Conservation (phyloP, 1,140 invertebrate species). For the Eueides isabella region DNA sequence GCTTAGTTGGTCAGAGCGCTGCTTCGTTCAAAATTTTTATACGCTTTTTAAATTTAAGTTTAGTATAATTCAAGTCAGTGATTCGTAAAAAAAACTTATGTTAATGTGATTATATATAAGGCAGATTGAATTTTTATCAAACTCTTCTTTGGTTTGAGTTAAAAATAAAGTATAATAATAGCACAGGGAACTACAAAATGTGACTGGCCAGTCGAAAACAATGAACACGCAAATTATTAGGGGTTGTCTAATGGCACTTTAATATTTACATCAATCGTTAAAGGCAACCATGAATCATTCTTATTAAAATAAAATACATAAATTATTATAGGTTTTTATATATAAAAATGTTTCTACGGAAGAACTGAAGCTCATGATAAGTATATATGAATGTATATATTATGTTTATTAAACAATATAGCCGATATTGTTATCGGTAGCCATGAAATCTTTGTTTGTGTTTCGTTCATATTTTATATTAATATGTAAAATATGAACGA, state of each 20-base stretch:
- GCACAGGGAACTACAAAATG: neutral
- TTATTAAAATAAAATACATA: neutral
- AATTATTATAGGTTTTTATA: neutral
- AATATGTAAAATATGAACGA: too few species aligned
- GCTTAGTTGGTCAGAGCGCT: too few species aligned
- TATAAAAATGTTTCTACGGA: neutral
- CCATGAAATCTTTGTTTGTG: conserved; percentile 3
- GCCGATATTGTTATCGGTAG: neutral
- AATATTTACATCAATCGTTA: conserved; percentile 3
- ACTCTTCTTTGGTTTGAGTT: too few species aligned
- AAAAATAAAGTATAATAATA: neutral
- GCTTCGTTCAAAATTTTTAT: too few species aligned
- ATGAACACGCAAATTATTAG: conserved; percentile 5
- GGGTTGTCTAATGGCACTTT: neutral
- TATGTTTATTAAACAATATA: neutral
- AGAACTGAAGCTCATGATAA: neutral
- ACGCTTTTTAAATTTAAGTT: too few species aligned
- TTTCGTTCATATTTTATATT: neutral
- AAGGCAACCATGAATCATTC: neutral
- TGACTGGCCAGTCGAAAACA: neutral
- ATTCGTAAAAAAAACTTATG: too few species aligned
- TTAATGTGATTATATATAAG: too few species aligned
- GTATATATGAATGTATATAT: neutral
- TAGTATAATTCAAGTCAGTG: too few species aligned
- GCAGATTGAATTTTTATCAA: too few species aligned